Evolutionary conservation across 92 coral and sea anemone species (phyloP), one percentile per base, ranked within the genome.

Genomic region (Epizoanthus ramosus): DNA sequence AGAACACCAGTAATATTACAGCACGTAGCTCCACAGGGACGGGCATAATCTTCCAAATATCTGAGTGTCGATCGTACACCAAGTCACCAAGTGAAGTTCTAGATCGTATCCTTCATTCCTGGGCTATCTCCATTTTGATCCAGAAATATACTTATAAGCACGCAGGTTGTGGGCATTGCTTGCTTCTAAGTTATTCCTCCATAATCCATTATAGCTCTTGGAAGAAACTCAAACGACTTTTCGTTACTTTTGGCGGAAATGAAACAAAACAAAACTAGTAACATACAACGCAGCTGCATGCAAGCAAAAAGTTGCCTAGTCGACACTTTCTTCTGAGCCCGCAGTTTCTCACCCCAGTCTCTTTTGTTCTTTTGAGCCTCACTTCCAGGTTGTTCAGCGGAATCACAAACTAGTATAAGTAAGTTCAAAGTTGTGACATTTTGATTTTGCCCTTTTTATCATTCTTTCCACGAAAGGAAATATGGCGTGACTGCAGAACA

Each of bases 1-100:
- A 87, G 9, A 92, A 67, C 17, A 81, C 77, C 16, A 83, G 76
- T 39, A 92, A 81, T 25, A 88, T 13, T 13, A 59, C 67, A 53
- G 66, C 70, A 19, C 82, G 63, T 35, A 77, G 39, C 47, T 77
- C 71, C 35, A 77, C 31, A 15, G 82, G 33, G n/a, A 77, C 25
- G 8, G 82, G 70, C 82, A 77, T 77, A 35, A 19, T 14, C 17
- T 8, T 4, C 15, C 23, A 28, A 57, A 17, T 53, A 10, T 24
- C 74, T 16, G 39, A 39, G 10, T 19, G 59, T 25, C 57, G 57
- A 45, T 13, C 8, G 37, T 28, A 37, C 45, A 21, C 77, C 23
- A 53, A 50, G 6, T 37, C 43, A 18, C 19, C 19, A 17, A 5
- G 10, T 33, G 39, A 69, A n/a, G 14, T 16, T 12, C 17, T 1